These are phyloP conservation scores for Chiloscyllium plagiosum DNA, from an alignment of 2,113 vertebrate species.

Conservation along the genomic window DNA sequence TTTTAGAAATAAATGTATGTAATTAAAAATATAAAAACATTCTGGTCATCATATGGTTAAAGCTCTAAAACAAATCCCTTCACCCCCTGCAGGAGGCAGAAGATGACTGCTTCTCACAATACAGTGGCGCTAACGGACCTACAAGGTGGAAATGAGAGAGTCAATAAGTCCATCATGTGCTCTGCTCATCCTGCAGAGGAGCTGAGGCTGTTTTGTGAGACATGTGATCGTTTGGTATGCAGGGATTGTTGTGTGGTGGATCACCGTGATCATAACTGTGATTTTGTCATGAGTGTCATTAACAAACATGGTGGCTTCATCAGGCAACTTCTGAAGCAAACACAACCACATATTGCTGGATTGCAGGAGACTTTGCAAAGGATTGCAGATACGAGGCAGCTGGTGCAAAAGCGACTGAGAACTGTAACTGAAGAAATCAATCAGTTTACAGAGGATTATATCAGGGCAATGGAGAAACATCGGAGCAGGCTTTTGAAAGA, in stretches of 20 bases:
- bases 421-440: constrained; percentile 59
- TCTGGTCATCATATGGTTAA: neutral
- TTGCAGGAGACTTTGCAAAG: constrained; percentile 61
- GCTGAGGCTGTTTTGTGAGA: constrained; percentile 77
- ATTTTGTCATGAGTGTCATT: constrained; percentile 56
- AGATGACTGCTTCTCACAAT: constrained; percentile 66
- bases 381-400: constrained; percentile 52
- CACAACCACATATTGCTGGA: constrained; percentile 58
- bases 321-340: constrained; percentile 59
- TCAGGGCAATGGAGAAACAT: constrained; percentile 70
- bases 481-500: constrained; percentile 65
- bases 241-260: constrained; percentile 62
- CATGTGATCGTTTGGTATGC: constrained; percentile 74
- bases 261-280: constrained; percentile 70
- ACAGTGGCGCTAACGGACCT: constrained; percentile 61
- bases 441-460: constrained; percentile 63
- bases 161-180: constrained; percentile 66
- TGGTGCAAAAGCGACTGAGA: constrained; percentile 51
- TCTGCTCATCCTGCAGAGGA: constrained; percentile 69
- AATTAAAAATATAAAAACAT: neutral
- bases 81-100: constrained; percentile 69
- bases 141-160: constrained; percentile 52
- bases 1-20: neutral
- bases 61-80: constrained; percentile 35
- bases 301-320: constrained; percentile 65